Conservation (phyloP, 2,113 vertebrate species). For the Cyphomyrus discorhynchus region DNA sequence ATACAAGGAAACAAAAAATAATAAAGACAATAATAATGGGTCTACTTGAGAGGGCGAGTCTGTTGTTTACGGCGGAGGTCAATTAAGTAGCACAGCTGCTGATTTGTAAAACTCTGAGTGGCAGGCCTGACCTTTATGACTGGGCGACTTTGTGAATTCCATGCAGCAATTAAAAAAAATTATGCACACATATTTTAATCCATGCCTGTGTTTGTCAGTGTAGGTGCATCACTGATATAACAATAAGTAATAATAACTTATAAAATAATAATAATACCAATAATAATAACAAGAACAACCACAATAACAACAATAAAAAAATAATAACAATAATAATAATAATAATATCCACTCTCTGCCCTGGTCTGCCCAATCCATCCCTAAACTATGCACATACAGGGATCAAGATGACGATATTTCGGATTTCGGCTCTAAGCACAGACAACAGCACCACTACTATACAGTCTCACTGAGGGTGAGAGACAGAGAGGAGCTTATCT, state of each 20-base stretch:
- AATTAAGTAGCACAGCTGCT: conserved; percentile 35
- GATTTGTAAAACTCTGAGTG: conserved; percentile 48
- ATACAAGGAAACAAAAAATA: background rate
- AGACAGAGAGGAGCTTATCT: background rate
- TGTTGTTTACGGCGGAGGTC: conserved; percentile 38
- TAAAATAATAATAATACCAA: background rate
- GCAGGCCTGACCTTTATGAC: conserved; percentile 44
- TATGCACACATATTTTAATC: conserved; percentile 42
- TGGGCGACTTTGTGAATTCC: conserved; percentile 39
- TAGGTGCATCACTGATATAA: background rate
- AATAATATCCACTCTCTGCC: background rate
- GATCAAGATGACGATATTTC: background rate
- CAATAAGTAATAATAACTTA: background rate
- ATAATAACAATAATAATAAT: background rate
- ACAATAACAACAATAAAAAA: background rate
- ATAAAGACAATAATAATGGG: conserved; percentile 22
- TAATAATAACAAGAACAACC: background rate
- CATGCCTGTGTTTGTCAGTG: conserved; percentile 19
- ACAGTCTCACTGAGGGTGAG: background rate
- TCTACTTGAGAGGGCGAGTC: conserved; percentile 11
- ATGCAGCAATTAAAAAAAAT: conserved; percentile 17
- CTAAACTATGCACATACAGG: background rate
- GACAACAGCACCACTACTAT: background rate
- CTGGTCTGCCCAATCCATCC: background rate
- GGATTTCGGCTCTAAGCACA: background rate